Evolutionary conservation across 2,888 invertebrate genomes (phyloP), one percentile per base, ranked within the genome.

Genomic region (Vesta saturnalis): DNA sequence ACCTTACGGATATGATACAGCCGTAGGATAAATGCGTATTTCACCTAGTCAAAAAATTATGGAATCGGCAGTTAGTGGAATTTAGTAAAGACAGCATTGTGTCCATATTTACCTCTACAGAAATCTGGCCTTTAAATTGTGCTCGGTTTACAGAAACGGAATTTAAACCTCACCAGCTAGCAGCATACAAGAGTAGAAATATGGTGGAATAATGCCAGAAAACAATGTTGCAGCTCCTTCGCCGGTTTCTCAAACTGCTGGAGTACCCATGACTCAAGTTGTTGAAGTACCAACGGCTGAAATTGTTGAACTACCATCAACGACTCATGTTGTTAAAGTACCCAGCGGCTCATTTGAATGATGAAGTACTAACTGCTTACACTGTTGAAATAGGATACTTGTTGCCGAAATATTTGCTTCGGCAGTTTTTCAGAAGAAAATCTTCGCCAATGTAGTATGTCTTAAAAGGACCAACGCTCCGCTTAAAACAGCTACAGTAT

Each of bases 11-110:
- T 30, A 30, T 30, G 30, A 54, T 71, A 23, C 54, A 21, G 3
- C 21, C 19, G 5, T 14, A 10, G 6, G 10, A 21, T n/a, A 21
- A 54, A 54, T 54, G 69, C 19, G 66, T 67, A 15, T 67, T 69
- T 56, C 52, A 55, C 19, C 66, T 62, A 15, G 69, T 69, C 16
- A 66, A 69, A 66, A 35, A 15, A 6, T 8, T 22, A 35, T 74
- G 72, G 74, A 71, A 75, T 54, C 59, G 22, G 67, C 54, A 63
- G 35, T 43, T 71, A 6, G 64, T 73, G 19, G 72, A 56, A 23
- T 67, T 62, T 67, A 73, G 68, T 21, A 74, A 71, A 58, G 16
- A 52, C 10, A 14, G 69, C 23, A 71, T 73, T 52, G 52, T 30
- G 30, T 30, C 30, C 30, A 4, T 4, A 30, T 30, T 30, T 30